phyloP scores from a whole-genome alignment of 2,113 vertebrate genomes.

The Leptobrachium ailaonicum region DNA sequence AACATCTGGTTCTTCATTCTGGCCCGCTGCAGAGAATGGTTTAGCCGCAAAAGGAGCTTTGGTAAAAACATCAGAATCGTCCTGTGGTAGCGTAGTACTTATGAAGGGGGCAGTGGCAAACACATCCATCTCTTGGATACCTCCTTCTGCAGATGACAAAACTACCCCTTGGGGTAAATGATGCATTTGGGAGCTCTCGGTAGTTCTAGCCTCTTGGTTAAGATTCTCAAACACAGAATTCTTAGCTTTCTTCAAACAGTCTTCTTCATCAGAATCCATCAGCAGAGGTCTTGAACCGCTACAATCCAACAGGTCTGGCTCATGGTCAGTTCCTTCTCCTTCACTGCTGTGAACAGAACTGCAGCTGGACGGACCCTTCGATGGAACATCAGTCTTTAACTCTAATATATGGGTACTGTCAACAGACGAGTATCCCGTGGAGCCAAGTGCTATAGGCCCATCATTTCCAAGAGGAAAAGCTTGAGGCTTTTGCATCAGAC shows the following conservation, averaged over 20 bases:
- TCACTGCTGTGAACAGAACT: slow-evolving; percentile 91
- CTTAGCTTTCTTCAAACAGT: slow-evolving; percentile 62
- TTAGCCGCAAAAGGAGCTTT: slow-evolving; percentile 86
- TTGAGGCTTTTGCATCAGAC: slow-evolving; percentile 61
- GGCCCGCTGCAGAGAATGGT: slow-evolving; percentile 30
- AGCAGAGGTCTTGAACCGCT: slow-evolving; percentile 90
- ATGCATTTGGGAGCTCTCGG: neutral
- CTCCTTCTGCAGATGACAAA: slow-evolving; percentile 3
- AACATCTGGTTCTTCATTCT: slow-evolving; percentile 75
- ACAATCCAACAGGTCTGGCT: slow-evolving; percentile 76
- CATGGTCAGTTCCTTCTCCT: slow-evolving; percentile 77
- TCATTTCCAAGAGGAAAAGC: slow-evolving; percentile 56
- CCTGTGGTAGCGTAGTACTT: slow-evolving; percentile 61
- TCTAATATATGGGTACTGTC: slow-evolving; percentile 43
- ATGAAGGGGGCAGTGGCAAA: slow-evolving; percentile 87
- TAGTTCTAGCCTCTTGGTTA: slow-evolving; percentile 6
- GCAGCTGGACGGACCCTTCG: slow-evolving; percentile 71
- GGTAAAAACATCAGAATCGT: slow-evolving; percentile 81
- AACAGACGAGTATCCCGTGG: slow-evolving; percentile 55
- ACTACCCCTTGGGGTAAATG: slow-evolving; percentile 46
- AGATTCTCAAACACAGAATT: slow-evolving; percentile 49
- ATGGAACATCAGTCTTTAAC: slow-evolving; percentile 58
- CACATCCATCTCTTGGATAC: slow-evolving; percentile 66
- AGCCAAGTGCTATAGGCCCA: slow-evolving; percentile 52
- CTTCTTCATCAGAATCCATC: slow-evolving; percentile 91